These are phyloP conservation scores for Pyrgus malvae DNA, from an alignment of 2,888 invertebrate genomes.

Conservation along the genomic window DNA sequence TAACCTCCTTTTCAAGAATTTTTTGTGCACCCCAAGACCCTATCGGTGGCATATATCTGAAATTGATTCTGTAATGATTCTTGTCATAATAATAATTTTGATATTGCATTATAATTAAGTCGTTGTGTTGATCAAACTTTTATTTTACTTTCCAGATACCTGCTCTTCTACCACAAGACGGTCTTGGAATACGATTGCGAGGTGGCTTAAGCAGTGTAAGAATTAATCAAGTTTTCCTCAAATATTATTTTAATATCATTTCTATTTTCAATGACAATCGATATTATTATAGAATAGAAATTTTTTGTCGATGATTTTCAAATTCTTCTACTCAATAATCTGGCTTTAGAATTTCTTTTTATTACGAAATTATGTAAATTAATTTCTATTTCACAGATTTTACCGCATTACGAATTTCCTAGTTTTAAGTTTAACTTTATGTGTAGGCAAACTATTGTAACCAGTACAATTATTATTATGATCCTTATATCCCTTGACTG, in stretches of 20 bases:
- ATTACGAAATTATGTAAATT: constrained; percentile 1
- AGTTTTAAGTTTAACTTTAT: constrained; percentile 62
- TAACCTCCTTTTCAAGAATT: too few species aligned
- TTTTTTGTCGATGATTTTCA: too few species aligned
- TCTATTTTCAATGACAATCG: constrained; percentile 1
- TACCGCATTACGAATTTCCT: constrained; percentile 64
- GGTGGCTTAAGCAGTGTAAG: constrained; percentile 36
- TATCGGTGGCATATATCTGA: too few species aligned
- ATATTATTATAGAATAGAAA: constrained; percentile 9
- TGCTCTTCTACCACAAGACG: constrained; percentile 98
- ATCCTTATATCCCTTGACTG: constrained; percentile 31
- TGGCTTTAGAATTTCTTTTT: constrained; percentile 1
- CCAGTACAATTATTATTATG: constrained; percentile 28
- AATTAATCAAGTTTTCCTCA: neutral
- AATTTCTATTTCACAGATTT: neutral
- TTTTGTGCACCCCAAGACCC: too few species aligned
- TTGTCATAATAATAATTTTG: too few species aligned
- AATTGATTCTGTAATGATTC: too few species aligned
- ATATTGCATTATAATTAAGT: too few species aligned
- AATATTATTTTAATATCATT: constrained; percentile 1
- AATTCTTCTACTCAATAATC: constrained; percentile 1
- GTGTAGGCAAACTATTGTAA: constrained; percentile 43
- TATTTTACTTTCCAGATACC: constrained; percentile 85
- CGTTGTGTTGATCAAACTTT: too few species aligned
- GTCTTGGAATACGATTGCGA: constrained; percentile 90